Percentiles rank a stretch among this genome's conserved stretches.
Evolutionary conservation across 2,888 invertebrate species (phyloP).

Genomic region (Eupithecia inturbata): DNA sequence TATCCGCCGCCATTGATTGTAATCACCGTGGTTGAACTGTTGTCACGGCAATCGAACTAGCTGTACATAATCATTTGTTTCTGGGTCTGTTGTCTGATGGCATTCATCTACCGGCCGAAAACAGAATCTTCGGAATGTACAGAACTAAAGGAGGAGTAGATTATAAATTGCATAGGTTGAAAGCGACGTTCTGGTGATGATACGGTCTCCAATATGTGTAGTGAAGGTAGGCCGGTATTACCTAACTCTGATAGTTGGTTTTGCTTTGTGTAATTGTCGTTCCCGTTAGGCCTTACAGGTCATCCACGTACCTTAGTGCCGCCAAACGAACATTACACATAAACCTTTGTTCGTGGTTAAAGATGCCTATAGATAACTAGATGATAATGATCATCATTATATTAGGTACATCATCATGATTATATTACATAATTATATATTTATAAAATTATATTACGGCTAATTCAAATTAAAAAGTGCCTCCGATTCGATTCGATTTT

Average conservation of each 20-base stretch:
- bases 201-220: background rate
- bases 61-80: constrained; percentile 20
- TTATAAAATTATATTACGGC: too few relatives aligned
- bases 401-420: too few relatives aligned
- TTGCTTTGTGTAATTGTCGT: background rate
- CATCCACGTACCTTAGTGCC: background rate
- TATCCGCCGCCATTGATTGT: constrained; percentile 19
- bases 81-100: constrained; percentile 7
- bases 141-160: too few relatives aligned
- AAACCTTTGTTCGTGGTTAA: too few relatives aligned
- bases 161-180: constrained; percentile 2
- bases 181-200: background rate
- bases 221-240: background rate
- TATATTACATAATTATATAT: too few relatives aligned
- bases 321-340: too few relatives aligned
- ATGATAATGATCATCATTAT: too few relatives aligned
- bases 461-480: background rate
- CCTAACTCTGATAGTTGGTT: background rate
- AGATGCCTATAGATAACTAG: too few relatives aligned
- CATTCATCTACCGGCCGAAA: background rate
- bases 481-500: background rate
- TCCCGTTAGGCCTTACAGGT: background rate
- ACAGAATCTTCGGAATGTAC: background rate
- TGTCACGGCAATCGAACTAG: constrained; percentile 16
- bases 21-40: constrained; percentile 14